A percentile compares a stretch with the other conserved stretches of the same genome.
These are phyloP conservation scores for Ceyx melanurus DNA, from an alignment of 2,113 vertebrate species.

Conservation along the genomic window DNA sequence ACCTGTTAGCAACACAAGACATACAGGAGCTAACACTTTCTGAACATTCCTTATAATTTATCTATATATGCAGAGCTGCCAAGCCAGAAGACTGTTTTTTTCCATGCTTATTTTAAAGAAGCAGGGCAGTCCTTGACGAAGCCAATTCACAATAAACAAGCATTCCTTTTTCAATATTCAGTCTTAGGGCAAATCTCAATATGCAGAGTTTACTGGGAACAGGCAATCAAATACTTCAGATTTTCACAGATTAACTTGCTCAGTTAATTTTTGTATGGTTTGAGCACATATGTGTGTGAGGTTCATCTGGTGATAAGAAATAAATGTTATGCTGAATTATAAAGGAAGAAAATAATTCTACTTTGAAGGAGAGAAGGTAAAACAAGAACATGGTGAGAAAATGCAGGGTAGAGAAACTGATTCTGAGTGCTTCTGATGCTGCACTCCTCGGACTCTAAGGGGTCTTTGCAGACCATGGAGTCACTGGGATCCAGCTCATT, in stretches of 20 bases:
- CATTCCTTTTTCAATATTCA: not conserved
- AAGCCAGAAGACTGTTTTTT: not conserved
- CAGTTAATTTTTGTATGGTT: constrained; percentile 1
- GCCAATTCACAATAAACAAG: not conserved
- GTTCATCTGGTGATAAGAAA: constrained; percentile 35
- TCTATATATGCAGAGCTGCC: not conserved
- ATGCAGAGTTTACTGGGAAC: not conserved
- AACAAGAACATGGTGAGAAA: not conserved
- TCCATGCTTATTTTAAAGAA: not conserved
- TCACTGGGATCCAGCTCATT: not conserved
- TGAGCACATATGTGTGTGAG: not conserved
- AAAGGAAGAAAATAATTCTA: constrained; percentile 1
- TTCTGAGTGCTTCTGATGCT: not conserved
- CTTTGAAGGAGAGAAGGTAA: not conserved
- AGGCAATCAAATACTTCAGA: not conserved
- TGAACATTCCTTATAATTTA: not conserved
- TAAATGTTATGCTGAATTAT: not conserved
- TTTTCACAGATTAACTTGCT: not conserved
- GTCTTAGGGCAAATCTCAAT: not conserved
- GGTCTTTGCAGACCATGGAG: not conserved
- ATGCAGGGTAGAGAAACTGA: not conserved
- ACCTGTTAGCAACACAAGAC: not conserved
- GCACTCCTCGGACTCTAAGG: not conserved
- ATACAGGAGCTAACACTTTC: not conserved
- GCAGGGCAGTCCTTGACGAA: not conserved